phyloP scores from a whole-genome alignment of 2,113 vertebrate species.

The Toxotes jaculatrix region DNA sequence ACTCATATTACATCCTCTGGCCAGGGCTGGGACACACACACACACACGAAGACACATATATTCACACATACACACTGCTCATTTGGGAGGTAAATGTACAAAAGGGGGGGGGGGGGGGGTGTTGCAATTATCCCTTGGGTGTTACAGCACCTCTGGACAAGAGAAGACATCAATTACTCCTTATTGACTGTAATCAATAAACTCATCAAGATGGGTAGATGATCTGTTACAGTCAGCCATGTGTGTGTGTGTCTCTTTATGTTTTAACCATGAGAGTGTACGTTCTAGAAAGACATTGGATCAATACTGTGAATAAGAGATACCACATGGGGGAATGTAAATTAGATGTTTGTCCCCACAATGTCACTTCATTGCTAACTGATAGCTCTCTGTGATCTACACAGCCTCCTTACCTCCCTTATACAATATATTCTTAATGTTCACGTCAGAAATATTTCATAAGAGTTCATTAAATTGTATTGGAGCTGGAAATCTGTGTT shows the following conservation, averaged over 20 bases:
- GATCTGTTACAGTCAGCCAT: conserved; percentile 13
- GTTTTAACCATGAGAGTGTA: conserved; percentile 38
- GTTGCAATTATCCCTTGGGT: conserved; percentile 8
- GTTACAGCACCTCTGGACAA: conserved; percentile 36
- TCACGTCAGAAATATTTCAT: not conserved
- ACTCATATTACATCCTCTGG: conserved; percentile 65
- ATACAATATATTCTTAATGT: not conserved
- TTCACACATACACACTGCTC: conserved; percentile 9
- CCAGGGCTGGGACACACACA: conserved; percentile 31
- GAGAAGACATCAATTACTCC: conserved; percentile 42
- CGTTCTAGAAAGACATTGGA: conserved; percentile 18
- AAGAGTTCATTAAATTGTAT: not conserved
- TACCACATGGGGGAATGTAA: conserved; percentile 31
- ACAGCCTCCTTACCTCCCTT: not conserved
- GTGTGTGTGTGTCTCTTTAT: conserved; percentile 24
- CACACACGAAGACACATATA: conserved; percentile 1
- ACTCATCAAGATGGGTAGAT: conserved; percentile 32
- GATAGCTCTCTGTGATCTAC: conserved; percentile 7
- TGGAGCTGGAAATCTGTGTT: not conserved
- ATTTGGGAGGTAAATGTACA: conserved; percentile 9
- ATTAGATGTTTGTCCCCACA: conserved; percentile 46
- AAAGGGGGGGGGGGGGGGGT: not conserved
- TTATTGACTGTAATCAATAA: conserved; percentile 68
- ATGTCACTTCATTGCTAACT: conserved; percentile 25
- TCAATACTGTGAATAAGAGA: conserved; percentile 54